Conservation (phyloP, 2,113 vertebrate species). For the Pyrgilauda ruficollis region DNA sequence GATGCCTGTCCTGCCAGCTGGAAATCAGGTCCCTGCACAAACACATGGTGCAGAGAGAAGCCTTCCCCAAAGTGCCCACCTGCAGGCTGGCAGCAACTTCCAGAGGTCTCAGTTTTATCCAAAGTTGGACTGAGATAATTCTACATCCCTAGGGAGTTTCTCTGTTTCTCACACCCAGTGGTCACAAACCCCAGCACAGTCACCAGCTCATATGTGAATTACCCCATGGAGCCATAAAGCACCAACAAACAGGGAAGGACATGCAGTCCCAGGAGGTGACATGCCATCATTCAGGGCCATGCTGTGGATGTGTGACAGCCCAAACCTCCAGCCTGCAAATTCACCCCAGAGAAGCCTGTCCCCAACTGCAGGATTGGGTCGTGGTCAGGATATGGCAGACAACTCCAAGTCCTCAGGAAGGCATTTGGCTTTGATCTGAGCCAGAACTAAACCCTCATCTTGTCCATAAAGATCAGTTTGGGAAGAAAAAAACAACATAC, state of each 20-base stretch:
- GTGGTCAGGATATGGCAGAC: neutral
- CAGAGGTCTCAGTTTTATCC: neutral
- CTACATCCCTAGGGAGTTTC: neutral
- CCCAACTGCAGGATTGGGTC: fast-evolving
- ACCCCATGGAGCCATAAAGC: neutral
- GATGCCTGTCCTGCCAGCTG: neutral
- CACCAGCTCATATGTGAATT: neutral
- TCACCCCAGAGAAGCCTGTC: neutral
- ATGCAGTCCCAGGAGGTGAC: neutral
- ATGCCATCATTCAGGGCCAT: neutral
- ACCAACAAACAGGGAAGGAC: neutral
- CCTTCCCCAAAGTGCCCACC: neutral
- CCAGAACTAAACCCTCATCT: neutral
- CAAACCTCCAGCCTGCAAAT: neutral
- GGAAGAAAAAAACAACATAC: neutral
- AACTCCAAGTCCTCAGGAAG: neutral
- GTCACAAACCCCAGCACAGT: neutral
- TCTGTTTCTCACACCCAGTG: neutral
- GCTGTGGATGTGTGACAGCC: neutral
- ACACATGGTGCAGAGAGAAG: neutral
- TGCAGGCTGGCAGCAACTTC: neutral
- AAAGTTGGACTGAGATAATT: neutral
- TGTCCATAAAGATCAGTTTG: conserved; percentile 22
- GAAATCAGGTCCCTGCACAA: neutral
- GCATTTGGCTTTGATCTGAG: conserved; percentile 1